Evolutionary conservation across 1,140 invertebrate genomes (phyloP).

Genomic region (Bilobella aurantiaca): DNA sequence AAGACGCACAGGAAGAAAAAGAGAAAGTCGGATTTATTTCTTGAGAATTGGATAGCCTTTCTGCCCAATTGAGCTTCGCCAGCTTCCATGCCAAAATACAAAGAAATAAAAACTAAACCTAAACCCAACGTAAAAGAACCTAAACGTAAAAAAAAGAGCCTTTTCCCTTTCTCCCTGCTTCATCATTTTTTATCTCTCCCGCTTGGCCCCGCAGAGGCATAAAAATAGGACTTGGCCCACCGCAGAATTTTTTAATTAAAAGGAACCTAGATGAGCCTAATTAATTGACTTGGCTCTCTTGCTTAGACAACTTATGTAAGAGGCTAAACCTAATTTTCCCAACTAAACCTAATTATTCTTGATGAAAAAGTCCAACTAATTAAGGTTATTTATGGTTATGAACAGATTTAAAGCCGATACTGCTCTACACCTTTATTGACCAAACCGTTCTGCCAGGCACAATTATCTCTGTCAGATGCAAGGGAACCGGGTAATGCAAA

Average conservation of each 20-base stretch:
- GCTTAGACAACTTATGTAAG: neutral
- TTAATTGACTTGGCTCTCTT: neutral
- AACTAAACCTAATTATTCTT: neutral
- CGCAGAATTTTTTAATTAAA: too few relatives aligned
- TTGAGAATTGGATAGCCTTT: neutral
- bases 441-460: neutral
- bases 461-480: neutral
- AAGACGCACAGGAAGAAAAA: neutral
- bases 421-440: slow-evolving; percentile 1
- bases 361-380: neutral
- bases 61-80: slow-evolving; percentile 1
- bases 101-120: neutral
- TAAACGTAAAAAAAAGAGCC: neutral
- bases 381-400: neutral
- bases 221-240: too few relatives aligned
- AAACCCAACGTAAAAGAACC: neutral
- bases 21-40: slow-evolving; percentile 8
- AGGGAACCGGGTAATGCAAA: neutral
- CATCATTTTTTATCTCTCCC: neutral
- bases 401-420: neutral
- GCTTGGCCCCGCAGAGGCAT: too few relatives aligned
- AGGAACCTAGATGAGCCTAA: too few relatives aligned
- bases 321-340: neutral
- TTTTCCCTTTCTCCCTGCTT: too few relatives aligned
- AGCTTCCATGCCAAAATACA: too few relatives aligned